Base-by-base conservation (phyloP, 2,113 vertebrate species). In the Ammodytes dubius region DNA sequence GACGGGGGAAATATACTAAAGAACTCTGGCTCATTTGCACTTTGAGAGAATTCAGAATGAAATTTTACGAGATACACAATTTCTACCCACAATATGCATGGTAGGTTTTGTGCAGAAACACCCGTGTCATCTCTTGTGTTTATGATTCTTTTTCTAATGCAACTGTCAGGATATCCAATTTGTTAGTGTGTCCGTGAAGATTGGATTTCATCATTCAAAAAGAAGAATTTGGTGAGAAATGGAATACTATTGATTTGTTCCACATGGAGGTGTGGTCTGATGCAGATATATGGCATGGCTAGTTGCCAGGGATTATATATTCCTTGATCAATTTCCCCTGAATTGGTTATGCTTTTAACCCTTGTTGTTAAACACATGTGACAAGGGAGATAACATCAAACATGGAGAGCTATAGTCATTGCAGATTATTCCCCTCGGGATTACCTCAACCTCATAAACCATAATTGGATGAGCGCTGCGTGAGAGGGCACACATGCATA, bases 241-340 rank as follows among this genome's bases (percentile, higher is more conserved):
- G 79, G 83, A 91, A 91, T 81, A 74, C 71, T 91, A 92, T 92
- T 86, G 90, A 93, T 93, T 92, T 82, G 89, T 89, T 90, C 85
- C 85, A 87, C 84, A 61, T 56, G 14, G 71, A 84, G 85, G 88
- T 89, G 83, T 88, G 84, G 84, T 85, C 76, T 88, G 81, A 87
- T 83, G 71, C 79, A 89, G 77, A 92, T 84, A 83, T 72, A 84
- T 79, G 77, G 82, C 70, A 67, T 45, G 68, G 54, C 59, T 19
- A 57, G 66, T 47, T 76, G 70, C 39, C 61, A 81, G 40, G 42
- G 72, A 77, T 90, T 88, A 81, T 79, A 72, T 76, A 79, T 89
- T 87, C 57, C 77, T 78, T 87, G 50, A 70, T 88, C 84, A 87
- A 75, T 88, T 86, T 83, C 54, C 60, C 54, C 63, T 81, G 81